These are phyloP conservation scores for Sebastes alutus DNA, from an alignment of 2,797 vertebrate species.

Conservation along the genomic window DNA sequence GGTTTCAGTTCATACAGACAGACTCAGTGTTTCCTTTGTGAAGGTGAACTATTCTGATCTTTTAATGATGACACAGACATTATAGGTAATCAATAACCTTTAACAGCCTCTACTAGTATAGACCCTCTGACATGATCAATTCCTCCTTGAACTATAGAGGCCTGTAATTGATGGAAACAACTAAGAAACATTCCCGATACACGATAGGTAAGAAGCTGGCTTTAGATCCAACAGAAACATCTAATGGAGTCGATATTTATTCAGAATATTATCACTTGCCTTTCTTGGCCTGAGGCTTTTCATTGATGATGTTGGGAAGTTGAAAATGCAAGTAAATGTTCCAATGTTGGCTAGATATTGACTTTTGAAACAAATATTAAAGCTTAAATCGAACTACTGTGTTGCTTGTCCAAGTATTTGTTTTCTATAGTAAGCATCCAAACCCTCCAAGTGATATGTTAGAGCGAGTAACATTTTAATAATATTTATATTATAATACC, in stretches of 20 bases:
- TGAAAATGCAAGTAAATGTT: background rate
- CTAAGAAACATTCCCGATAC: background rate
- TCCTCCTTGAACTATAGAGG: background rate
- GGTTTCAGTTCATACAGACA: background rate
- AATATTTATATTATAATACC: too few species aligned
- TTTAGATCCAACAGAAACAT: background rate
- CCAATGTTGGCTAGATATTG: background rate
- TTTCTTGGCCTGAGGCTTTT: background rate
- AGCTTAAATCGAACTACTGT: too few species aligned
- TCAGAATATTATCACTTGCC: background rate
- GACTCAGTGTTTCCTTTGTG: background rate
- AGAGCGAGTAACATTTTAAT: too few species aligned
- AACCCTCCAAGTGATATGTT: too few species aligned
- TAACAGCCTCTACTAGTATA: background rate
- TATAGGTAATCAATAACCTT: constrained; percentile 4
- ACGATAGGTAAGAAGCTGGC: background rate
- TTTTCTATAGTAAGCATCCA: too few species aligned
- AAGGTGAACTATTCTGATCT: background rate
- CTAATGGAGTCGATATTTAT: background rate
- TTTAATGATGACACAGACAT: background rate
- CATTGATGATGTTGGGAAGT: background rate
- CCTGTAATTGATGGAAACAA: background rate
- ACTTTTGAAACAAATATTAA: too few species aligned
- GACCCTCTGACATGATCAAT: background rate
- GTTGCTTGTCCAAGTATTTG: too few species aligned